Conservation (phyloP, 2,888 invertebrate species). For the Eueremaeus valkanovi region DNA sequence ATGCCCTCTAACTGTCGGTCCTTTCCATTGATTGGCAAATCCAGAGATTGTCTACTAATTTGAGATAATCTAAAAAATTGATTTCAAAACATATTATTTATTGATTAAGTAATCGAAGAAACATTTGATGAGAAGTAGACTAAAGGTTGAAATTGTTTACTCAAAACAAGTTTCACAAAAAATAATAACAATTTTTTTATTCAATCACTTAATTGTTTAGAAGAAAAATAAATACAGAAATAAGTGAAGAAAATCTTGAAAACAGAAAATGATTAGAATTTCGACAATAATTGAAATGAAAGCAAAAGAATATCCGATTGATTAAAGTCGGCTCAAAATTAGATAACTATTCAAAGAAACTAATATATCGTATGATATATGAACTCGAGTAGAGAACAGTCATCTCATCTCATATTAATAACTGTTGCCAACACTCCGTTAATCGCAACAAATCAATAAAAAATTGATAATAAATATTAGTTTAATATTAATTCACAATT, state of each 20-base stretch:
- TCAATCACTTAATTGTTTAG: too few species aligned
- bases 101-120: neutral
- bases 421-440: neutral
- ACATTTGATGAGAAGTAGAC: neutral
- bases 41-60: neutral
- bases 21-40: conserved; percentile 7
- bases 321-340: too few species aligned
- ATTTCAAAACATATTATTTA: neutral
- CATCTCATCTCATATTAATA: too few species aligned
- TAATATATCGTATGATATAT: neutral
- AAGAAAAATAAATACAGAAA: too few species aligned
- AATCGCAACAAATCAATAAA: neutral
- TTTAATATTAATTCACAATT: neutral
- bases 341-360: too few species aligned
- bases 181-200: neutral
- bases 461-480: neutral
- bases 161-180: neutral
- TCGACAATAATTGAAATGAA: too few species aligned
- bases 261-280: too few species aligned
- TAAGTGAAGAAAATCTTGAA: too few species aligned
- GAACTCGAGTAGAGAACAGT: too few species aligned
- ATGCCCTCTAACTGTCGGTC: neutral
- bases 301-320: too few species aligned
- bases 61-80: neutral
- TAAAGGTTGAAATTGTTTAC: neutral